Evolutionary conservation across 23 tunicate species (phyloP).

Genomic region (Styela clava): DNA sequence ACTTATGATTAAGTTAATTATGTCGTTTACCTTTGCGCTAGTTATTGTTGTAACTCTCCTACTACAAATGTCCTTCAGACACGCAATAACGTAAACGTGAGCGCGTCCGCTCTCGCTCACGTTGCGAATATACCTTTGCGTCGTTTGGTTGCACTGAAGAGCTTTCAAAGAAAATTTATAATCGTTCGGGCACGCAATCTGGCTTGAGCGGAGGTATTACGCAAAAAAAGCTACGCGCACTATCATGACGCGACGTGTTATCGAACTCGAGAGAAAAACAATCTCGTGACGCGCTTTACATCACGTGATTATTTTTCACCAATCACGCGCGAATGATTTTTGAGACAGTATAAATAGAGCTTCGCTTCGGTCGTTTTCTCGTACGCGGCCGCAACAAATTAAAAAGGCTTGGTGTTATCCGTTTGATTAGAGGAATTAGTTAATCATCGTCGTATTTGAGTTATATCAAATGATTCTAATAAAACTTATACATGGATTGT

Average conservation of each 20-base stretch:
- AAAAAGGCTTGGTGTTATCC: slow-evolving; percentile 38
- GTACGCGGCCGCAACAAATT: slow-evolving; percentile 35
- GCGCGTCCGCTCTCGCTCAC: too few relatives aligned
- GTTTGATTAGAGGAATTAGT: background rate
- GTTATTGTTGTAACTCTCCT: too few relatives aligned
- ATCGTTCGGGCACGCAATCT: too few relatives aligned
- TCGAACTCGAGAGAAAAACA: slow-evolving; percentile 19
- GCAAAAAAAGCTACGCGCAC: background rate
- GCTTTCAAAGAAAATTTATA: too few relatives aligned
- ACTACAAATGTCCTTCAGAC: too few relatives aligned
- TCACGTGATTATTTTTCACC: slow-evolving; percentile 67
- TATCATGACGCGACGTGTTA: background rate
- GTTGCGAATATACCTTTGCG: too few relatives aligned
- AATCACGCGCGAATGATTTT: slow-evolving; percentile 42
- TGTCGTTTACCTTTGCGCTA: too few relatives aligned
- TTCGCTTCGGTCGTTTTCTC: slow-evolving; percentile 18
- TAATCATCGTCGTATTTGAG: background rate
- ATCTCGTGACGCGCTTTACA: slow-evolving; percentile 7
- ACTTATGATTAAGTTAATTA: too few relatives aligned
- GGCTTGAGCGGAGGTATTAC: too few relatives aligned
- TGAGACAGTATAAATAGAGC: slow-evolving; percentile 56
- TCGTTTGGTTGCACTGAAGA: too few relatives aligned
- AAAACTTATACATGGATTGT: background rate
- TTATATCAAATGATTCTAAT: background rate
- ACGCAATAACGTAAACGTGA: too few relatives aligned